These are phyloP conservation scores for Nesometra sesokonis DNA, from an alignment of 35 echinoderm and acorn worm species.

Conservation along the genomic window DNA sequence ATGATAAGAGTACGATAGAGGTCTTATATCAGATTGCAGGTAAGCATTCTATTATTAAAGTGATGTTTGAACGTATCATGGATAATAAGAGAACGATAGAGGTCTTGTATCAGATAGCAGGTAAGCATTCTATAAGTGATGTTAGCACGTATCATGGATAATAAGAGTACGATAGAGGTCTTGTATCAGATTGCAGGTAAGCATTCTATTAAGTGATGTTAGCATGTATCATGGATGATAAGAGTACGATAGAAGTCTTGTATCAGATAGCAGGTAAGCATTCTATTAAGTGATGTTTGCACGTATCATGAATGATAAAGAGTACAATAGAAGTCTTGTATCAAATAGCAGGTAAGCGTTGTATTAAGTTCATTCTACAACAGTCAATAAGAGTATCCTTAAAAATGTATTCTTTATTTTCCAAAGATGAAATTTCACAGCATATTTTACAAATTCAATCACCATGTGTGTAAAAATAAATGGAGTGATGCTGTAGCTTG, in stretches of 20 bases:
- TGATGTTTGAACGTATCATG: constrained; percentile 94
- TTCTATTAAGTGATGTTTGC: constrained; percentile 99
- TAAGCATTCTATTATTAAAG: constrained; percentile 94
- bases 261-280: constrained; percentile 85
- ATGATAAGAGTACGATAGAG: constrained; percentile 51
- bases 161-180: constrained; percentile 46
- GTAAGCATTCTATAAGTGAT: constrained; percentile 84
- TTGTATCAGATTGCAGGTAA: constrained; percentile 96
- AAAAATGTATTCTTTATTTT: too few species aligned
- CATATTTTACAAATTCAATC: too few species aligned
- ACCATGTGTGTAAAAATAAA: too few species aligned
- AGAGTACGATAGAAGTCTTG: constrained; percentile 43
- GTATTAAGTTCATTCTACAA: too few species aligned
- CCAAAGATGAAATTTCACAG: too few species aligned
- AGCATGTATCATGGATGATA: constrained; percentile 74
- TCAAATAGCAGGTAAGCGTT: constrained; percentile 95
- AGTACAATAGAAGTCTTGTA: constrained; percentile 64
- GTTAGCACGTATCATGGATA: constrained; percentile 94
- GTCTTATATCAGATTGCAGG: constrained; percentile 91
- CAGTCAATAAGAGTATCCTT: too few species aligned
- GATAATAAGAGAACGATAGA: constrained; percentile 51
- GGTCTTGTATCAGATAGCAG: constrained; percentile 77
- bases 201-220: constrained; percentile 98
- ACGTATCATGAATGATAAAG: constrained; percentile 70
- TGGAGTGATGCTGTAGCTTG: too few species aligned